phyloP scores from a whole-genome alignment of 2,113 vertebrate genomes.

The Planiliza haematocheilus region DNA sequence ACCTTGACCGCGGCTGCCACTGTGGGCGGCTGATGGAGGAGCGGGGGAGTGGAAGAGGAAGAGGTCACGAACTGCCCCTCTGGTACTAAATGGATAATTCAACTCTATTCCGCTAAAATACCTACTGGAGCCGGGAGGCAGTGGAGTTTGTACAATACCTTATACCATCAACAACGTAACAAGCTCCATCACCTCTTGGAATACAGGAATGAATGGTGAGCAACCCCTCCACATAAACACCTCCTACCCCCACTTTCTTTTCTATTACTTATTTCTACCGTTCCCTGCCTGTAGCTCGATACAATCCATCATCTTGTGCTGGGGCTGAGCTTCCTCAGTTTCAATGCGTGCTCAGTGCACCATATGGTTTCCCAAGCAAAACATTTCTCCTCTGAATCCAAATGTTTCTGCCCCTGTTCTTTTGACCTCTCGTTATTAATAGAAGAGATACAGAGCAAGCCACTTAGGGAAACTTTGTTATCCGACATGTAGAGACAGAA shows the following conservation, averaged over 20 bases:
- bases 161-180: slow-evolving; percentile 68
- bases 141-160: slow-evolving; percentile 61
- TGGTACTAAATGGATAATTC: slow-evolving; percentile 80
- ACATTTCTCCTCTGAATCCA: slow-evolving; percentile 36
- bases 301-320: slow-evolving; percentile 67
- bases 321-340: slow-evolving; percentile 34
- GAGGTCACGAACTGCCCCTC: slow-evolving; percentile 70
- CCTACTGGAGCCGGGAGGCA: slow-evolving; percentile 56
- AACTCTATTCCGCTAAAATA: slow-evolving; percentile 75
- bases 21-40: slow-evolving; percentile 69
- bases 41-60: slow-evolving; percentile 63
- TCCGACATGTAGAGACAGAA: slow-evolving; percentile 14
- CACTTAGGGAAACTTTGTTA: slow-evolving; percentile 27
- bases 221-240: slow-evolving; percentile 45
- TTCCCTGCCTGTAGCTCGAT: slow-evolving; percentile 47
- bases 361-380: slow-evolving; percentile 42
- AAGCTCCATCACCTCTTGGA: slow-evolving; percentile 65
- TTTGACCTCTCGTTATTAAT: slow-evolving; percentile 66
- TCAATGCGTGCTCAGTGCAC: slow-evolving; percentile 30
- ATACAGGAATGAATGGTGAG: slow-evolving; percentile 53
- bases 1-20: slow-evolving; percentile 71
- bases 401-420: slow-evolving; percentile 31
- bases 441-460: slow-evolving; percentile 30
- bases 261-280: slow-evolving; percentile 58
- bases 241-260: slow-evolving; percentile 53